phyloP scores from a whole-genome alignment of 1,140 invertebrate genomes.

The Leptoteleia sp. region DNA sequence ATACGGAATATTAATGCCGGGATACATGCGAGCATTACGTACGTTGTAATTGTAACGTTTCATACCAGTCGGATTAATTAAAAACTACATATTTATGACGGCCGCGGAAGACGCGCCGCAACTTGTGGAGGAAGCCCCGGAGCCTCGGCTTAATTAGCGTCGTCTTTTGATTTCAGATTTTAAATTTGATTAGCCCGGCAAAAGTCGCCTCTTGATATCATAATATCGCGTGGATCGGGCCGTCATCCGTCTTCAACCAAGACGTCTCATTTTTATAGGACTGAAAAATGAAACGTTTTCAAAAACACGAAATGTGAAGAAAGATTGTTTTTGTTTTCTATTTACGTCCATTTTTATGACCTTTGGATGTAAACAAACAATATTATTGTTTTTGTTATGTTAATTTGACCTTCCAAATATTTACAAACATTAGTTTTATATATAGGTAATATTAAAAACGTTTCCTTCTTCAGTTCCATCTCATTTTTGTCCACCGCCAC shows the following conservation, averaged over 20 bases:
- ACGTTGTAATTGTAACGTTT: conserved; percentile 54
- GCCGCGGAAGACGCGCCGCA: background rate
- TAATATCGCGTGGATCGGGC: conserved; percentile 32
- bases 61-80: conserved; percentile 63
- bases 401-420: no score
- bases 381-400: no score
- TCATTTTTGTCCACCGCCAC: no score
- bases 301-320: no score
- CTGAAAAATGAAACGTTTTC: no score
- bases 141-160: conserved; percentile 34
- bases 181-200: conserved; percentile 34
- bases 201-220: conserved; percentile 25
- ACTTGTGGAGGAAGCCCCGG: conserved; percentile 4
- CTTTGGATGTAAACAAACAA: no score
- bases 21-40: conserved; percentile 48
- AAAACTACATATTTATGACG: conserved; percentile 67
- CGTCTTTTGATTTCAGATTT: conserved; percentile 44
- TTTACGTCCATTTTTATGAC: no score
- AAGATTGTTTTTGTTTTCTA: no score
- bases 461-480: no score
- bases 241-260: conserved; percentile 15
- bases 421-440: no score
- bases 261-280: conserved; percentile 10
- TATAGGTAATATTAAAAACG: no score
- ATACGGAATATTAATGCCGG: conserved; percentile 59